A percentile compares a stretch with the other conserved stretches of the same genome.
Evolutionary conservation across 1,140 invertebrate genomes (phyloP).

Genomic region (Mycetomoellerius zeteki): DNA sequence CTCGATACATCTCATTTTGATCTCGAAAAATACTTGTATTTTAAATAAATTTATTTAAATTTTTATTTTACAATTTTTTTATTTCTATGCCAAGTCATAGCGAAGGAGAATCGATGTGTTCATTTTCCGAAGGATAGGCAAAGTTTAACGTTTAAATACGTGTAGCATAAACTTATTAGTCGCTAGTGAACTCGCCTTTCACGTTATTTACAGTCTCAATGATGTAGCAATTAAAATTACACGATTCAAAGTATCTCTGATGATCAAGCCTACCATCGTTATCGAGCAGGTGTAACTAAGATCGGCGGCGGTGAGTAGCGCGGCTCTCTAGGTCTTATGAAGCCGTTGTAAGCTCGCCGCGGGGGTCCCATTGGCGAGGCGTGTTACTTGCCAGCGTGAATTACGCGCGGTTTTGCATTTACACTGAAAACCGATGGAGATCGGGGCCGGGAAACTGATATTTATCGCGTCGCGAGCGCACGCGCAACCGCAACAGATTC

Average conservation of each 20-base stretch:
- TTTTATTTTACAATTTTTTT: no score
- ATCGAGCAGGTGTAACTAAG: conserved; percentile 54
- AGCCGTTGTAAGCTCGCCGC: conserved; percentile 84
- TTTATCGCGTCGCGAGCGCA: conserved; percentile 61
- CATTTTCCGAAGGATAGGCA: background rate
- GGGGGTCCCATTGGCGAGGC: conserved; percentile 81
- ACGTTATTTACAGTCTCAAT: conserved; percentile 44
- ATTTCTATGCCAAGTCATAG: background rate
- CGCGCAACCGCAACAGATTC: conserved; percentile 28
- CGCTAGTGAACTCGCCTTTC: background rate
- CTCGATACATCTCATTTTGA: no score
- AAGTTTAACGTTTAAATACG: background rate
- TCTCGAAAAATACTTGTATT: no score
- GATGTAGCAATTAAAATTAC: conserved; percentile 59
- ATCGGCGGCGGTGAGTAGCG: conserved; percentile 42
- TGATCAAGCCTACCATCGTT: conserved; percentile 21
- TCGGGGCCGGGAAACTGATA: conserved; percentile 69
- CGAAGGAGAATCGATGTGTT: background rate
- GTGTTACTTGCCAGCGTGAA: conserved; percentile 85
- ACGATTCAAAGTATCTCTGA: conserved; percentile 38
- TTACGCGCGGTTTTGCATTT: conserved; percentile 85
- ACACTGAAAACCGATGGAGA: conserved; percentile 79
- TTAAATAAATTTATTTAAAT: no score
- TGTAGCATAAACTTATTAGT: background rate
- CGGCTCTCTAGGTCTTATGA: conserved; percentile 78